A percentile compares a stretch with the other conserved stretches of the same genome.
Evolutionary conservation across 2,113 vertebrate genomes (phyloP).

Genomic region (Microtus pennsylvanicus): DNA sequence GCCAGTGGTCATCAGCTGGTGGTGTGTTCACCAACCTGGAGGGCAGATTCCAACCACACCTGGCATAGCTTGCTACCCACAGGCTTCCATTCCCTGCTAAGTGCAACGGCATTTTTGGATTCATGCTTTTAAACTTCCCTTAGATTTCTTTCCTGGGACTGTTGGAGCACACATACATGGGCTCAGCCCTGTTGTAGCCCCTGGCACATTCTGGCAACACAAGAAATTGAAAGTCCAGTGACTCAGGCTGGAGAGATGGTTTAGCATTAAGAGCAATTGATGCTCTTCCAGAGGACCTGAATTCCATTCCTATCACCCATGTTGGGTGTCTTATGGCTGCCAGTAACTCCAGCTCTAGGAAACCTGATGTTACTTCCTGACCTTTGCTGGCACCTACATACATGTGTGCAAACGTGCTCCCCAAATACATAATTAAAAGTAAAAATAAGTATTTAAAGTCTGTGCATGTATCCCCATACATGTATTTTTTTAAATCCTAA

Average conservation of each 20-base stretch:
- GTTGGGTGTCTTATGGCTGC: not conserved
- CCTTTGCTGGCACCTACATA: not conserved
- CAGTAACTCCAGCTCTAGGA: not conserved
- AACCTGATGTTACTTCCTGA: too few species aligned
- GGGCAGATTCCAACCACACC: not conserved
- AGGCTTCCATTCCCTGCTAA: not conserved
- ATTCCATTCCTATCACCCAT: not conserved
- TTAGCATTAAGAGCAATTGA: not conserved
- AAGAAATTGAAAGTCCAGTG: not conserved
- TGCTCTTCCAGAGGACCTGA: not conserved
- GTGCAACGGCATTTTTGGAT: too few species aligned
- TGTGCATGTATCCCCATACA: not conserved
- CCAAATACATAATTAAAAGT: not conserved
- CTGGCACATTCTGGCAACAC: not conserved
- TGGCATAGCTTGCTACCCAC: too few species aligned
- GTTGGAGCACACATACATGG: accelerated
- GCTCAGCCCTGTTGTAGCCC: too few species aligned
- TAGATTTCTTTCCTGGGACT: not conserved
- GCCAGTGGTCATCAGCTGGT: not conserved
- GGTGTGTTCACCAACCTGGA: not conserved
- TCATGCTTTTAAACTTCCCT: not conserved
- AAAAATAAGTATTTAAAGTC: not conserved
- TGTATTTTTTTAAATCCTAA: not conserved
- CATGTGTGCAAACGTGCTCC: not conserved
- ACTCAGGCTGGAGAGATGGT: not conserved